These are phyloP conservation scores for Urocolius indicus DNA, from an alignment of 2,113 vertebrate species.

Conservation along the genomic window DNA sequence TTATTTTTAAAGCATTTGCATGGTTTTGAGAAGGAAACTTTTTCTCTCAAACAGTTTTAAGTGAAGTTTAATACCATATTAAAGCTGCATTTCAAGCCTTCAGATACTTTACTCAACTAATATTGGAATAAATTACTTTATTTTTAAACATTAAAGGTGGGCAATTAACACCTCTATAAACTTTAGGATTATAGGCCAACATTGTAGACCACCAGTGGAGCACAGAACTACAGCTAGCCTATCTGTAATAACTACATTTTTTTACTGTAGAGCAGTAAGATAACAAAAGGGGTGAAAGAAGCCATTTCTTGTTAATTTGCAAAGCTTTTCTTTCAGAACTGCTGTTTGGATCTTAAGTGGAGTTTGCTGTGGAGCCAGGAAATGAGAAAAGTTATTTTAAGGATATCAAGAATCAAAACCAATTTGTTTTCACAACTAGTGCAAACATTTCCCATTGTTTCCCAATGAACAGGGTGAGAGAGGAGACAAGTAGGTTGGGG, in stretches of 20 bases:
- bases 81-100: background rate
- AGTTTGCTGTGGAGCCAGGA: background rate
- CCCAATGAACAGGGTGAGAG: background rate
- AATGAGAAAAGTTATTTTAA: background rate
- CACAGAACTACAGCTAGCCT: background rate
- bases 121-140: background rate
- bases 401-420: background rate
- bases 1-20: background rate
- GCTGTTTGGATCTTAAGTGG: background rate
- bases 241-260: background rate
- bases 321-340: background rate
- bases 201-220: background rate
- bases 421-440: background rate
- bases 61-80: background rate
- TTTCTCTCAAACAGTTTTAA: background rate
- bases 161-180: background rate
- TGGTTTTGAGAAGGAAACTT: background rate
- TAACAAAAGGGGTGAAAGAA: background rate
- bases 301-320: background rate
- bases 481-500: background rate
- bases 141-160: background rate
- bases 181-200: background rate
- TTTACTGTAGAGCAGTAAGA: background rate
- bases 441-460: background rate
- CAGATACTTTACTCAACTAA: background rate